Conservation (phyloP, 1,140 invertebrate genomes). For the Lepidurus packardi region DNA sequence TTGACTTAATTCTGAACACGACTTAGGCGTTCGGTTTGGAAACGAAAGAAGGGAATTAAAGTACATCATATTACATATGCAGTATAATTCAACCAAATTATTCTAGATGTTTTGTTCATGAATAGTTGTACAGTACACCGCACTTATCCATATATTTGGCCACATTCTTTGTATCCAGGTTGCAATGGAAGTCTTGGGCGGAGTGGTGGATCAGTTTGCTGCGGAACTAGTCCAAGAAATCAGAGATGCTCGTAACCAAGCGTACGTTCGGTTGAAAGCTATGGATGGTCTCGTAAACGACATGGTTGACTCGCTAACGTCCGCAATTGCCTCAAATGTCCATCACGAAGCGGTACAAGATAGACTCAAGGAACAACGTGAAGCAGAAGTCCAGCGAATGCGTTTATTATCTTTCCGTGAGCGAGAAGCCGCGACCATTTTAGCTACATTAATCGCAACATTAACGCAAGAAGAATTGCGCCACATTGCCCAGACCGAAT, state of each 20-base stretch:
- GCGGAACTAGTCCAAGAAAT: neutral
- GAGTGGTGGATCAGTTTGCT: neutral
- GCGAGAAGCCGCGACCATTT: neutral
- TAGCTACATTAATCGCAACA: neutral
- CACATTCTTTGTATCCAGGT: neutral
- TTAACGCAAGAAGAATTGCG: neutral
- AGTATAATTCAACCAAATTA: too few relatives aligned
- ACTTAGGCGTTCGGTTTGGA: too few relatives aligned
- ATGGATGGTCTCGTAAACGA: neutral
- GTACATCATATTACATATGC: too few relatives aligned
- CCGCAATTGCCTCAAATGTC: neutral
- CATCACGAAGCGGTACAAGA: neutral
- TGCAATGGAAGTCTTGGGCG: neutral
- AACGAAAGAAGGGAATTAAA: too few relatives aligned
- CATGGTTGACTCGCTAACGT: neutral
- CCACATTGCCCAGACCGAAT: neutral
- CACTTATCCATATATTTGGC: too few relatives aligned
- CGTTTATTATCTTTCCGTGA: neutral
- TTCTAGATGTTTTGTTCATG: too few relatives aligned
- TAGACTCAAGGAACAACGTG: neutral
- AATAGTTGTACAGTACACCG: too few relatives aligned
- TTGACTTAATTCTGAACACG: too few relatives aligned
- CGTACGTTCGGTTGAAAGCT: neutral
- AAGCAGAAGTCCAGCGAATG: neutral
- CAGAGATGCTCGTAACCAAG: neutral